Evolutionary conservation across 2,888 invertebrate species (phyloP), one percentile per base, ranked within the genome.

Genomic region (Orthonychiurus folsomi): DNA sequence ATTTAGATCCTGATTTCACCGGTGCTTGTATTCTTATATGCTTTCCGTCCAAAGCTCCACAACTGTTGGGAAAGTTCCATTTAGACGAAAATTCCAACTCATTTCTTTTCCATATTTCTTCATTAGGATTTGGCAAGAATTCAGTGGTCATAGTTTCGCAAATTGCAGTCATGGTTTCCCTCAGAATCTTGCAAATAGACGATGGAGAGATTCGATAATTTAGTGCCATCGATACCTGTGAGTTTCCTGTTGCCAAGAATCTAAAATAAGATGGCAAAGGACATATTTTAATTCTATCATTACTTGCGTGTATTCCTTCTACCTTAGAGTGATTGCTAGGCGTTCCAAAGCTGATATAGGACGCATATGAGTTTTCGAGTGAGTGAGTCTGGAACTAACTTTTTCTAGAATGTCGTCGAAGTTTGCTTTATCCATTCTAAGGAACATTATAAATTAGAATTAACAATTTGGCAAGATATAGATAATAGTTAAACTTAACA

Each of bases 41-140:
- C 47, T 71, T 72, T 9, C 69, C 69, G 55, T 72, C 70, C 21
- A 72, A 50, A 12, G 69, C 66, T 1, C 70, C 70, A 53, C 65
- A 26, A 24, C 66, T 66, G 58, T 68, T 57, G 12, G 64, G 64
- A 56, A 67, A 66, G 25, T 69, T 65, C 65, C 67, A 67, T 3
- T 18, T 47, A 27, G 50, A 21, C 12, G 25, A 18, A 50, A 65
- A 67, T 3, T 66, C 63, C 5, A 18, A 2, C 15, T 24, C 50
- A 24, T 52, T 60, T 27, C 2, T 21, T 21, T 20, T 3, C 55
- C 55, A 60, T 20, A 28, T 52, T 5, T 2, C 47, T 5, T 20
- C 12, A 15, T 21, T 9, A 1, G 55, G 55, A 25, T 3, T n/a
- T 1, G 9, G 12, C 37, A 60, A 2, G 24, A 23, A 54, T 21